phyloP scores from a whole-genome alignment of 2,797 vertebrate genomes.

The Mallotus villosus region DNA sequence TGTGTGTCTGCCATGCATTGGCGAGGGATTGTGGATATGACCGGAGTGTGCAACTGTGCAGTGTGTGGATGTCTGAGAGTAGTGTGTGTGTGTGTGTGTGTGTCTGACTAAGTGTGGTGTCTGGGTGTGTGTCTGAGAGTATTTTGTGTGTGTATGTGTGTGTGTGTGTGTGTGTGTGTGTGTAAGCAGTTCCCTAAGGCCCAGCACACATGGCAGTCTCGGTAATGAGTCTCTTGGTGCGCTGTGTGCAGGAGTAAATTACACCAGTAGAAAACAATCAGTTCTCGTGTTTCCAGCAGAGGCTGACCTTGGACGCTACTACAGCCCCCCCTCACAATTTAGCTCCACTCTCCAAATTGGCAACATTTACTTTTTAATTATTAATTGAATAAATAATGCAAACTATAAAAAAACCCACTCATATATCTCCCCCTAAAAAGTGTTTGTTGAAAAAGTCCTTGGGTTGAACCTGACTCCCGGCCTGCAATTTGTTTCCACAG shows the following conservation, averaged over 20 bases:
- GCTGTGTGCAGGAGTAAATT: conserved; percentile 56
- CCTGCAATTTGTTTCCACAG: conserved; percentile 20
- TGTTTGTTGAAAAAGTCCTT: conserved; percentile 26
- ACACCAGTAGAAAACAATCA: conserved; percentile 67
- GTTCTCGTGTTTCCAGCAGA: conserved; percentile 38
- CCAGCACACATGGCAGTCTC: conserved; percentile 51
- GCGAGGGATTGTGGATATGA: too few species aligned
- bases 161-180: conserved; percentile 10
- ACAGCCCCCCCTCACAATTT: conserved; percentile 39
- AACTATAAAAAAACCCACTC: conserved; percentile 32
- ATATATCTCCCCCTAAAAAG: conserved; percentile 27
- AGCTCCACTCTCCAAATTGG: conserved; percentile 47
- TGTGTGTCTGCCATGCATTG: too few species aligned
- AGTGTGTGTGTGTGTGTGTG: conserved; percentile 17
- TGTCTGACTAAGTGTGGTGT: conserved; percentile 4
- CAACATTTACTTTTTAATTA: conserved; percentile 55
- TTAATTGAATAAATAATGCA: conserved; percentile 62
- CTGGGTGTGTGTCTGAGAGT: conserved; percentile 18
- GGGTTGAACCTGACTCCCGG: conserved; percentile 32
- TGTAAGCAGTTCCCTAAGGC: conserved; percentile 38
- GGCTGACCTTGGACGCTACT: conserved; percentile 61
- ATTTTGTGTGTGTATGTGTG: conserved; percentile 17
- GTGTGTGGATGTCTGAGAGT: conserved; percentile 17
- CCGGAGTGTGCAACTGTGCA: background rate
- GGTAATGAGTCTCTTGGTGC: conserved; percentile 64